Conservation (phyloP, 1,140 invertebrate genomes). For the Adoxophyes honmai region DNA sequence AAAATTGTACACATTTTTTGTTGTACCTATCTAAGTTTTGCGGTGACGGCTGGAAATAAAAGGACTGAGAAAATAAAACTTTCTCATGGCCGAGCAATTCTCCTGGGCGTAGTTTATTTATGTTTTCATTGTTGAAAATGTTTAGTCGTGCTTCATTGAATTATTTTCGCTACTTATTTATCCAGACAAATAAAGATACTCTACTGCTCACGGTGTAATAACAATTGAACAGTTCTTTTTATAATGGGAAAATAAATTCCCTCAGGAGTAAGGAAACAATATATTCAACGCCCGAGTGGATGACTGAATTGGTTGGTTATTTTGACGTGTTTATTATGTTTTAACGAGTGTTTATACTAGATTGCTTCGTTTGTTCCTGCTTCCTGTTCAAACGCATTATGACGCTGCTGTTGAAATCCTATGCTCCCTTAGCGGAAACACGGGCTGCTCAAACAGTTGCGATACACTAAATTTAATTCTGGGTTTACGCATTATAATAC, state of each 20-base stretch:
- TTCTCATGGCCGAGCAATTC: neutral
- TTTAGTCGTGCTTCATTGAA: neutral
- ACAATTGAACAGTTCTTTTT: neutral
- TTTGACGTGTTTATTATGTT: conserved; percentile 2
- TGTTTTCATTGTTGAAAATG: neutral
- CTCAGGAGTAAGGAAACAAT: neutral
- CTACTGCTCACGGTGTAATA: neutral
- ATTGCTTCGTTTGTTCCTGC: neutral
- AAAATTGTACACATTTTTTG: too few species aligned
- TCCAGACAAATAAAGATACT: neutral
- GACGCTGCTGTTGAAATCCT: too few species aligned
- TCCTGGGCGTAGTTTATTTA: neutral
- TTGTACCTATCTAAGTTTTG: too few species aligned
- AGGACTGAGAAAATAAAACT: neutral
- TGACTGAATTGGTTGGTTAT: too few species aligned
- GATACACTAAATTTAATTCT: too few species aligned
- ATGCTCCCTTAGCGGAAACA: too few species aligned
- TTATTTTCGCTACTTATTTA: neutral
- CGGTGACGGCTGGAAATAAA: too few species aligned
- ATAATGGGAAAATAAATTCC: conserved; percentile 11
- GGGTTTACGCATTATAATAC: too few species aligned
- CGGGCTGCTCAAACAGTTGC: too few species aligned
- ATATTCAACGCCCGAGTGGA: neutral
- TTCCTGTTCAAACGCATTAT: too few species aligned
- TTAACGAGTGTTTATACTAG: neutral